Evolutionary conservation across 1,140 invertebrate species (phyloP), one percentile per base, ranked within the genome.

Genomic region (Zaprionus capensis): DNA sequence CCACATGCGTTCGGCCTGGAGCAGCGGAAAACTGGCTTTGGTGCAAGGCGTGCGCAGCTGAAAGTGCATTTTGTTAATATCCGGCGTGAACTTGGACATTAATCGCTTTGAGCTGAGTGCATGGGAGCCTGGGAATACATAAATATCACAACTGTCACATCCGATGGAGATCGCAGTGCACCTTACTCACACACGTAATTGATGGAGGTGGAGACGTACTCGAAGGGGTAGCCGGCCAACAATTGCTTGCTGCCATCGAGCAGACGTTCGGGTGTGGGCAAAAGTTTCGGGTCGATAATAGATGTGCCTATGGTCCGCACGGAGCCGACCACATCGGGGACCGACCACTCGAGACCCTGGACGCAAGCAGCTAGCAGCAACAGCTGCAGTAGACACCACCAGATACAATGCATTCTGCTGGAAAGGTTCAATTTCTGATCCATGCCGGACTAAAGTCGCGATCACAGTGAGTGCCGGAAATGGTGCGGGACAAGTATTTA

Each of bases 171-270:
- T 57, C 7, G 2, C 17, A 14, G 4, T 20, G 26, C 20, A 15
- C 0, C 9, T n/a, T 26, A 86, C 92, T 87, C 55, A 92, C 92
- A 92, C 7, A 92, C 68, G 2, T 67, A 57, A 55, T 82, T 91
- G 15, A 92, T 77, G 1, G 85, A 68, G n/a, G 20, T 63, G 31
- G 88, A 91, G 6, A 81, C 81, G 49, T 85, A 76, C 44, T 92
- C 92, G 46, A 93, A 87, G 36, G 92, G 92, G 70, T 90, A 85
- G 15, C 92, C 92, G 61, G 80, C 90, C 14, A 93, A 38, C 4
- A 91, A 57, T 41, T 93, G 76, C 28, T 93, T 93, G 44, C 84
- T 82, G 7, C 72, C 41, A 12, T 92, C 80, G 36, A 92, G 71
- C 3, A 93, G 36, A 1, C 64, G 74, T 46, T 93, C 61, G 1